A percentile compares a stretch with the other conserved stretches of the same genome.
These are phyloP conservation scores for Tetranychus truncatus DNA, from an alignment of 2,888 invertebrate species.

Conservation along the genomic window DNA sequence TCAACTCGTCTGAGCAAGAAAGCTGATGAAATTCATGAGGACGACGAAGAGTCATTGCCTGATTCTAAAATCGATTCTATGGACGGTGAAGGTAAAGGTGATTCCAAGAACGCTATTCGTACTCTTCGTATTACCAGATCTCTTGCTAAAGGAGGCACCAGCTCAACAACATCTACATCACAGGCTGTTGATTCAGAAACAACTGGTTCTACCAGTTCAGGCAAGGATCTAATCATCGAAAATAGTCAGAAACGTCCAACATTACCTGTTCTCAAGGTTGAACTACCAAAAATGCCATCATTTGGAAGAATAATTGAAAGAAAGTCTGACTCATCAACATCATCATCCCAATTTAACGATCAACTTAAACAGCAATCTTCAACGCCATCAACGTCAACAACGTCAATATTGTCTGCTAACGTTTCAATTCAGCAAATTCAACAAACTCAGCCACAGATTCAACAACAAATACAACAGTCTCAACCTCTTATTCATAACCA, in stretches of 20 bases:
- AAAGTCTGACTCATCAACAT: neutral
- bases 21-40: slow-evolving; percentile 24
- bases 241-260: slow-evolving; percentile 11
- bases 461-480: neutral
- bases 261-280: slow-evolving; percentile 28
- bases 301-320: neutral
- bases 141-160: slow-evolving; percentile 9
- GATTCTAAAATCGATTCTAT: slow-evolving; percentile 11
- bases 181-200: neutral
- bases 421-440: neutral
- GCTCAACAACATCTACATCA: slow-evolving; percentile 14
- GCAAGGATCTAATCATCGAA: neutral
- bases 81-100: slow-evolving; percentile 12
- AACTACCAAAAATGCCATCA: slow-evolving; percentile 24
- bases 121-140: slow-evolving; percentile 24
- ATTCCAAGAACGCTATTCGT: slow-evolving; percentile 21
- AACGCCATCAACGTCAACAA: slow-evolving; percentile 11
- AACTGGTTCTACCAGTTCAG: neutral
- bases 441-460: neutral
- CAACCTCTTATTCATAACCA: neutral
- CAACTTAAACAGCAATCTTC: neutral
- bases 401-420: neutral
- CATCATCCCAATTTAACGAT: no score
- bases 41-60: slow-evolving; percentile 19
- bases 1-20: slow-evolving; percentile 24